These are phyloP conservation scores for Lobophora halterata DNA, from an alignment of 2,888 invertebrate species.

Conservation along the genomic window DNA sequence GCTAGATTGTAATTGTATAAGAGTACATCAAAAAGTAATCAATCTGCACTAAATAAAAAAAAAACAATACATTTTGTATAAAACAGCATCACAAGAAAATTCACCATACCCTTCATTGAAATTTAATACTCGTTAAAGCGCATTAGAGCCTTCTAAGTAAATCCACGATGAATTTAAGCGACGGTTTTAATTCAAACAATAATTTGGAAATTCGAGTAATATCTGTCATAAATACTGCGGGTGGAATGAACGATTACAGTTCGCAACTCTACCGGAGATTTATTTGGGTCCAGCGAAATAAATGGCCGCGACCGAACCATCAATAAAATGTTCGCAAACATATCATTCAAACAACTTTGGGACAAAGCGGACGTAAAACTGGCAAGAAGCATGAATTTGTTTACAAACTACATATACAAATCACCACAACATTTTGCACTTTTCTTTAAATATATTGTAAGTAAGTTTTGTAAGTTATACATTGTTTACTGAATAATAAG, in stretches of 20 bases:
- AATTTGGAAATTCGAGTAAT: slow-evolving; percentile 27
- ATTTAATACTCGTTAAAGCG: slow-evolving; percentile 9
- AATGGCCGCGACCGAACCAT: slow-evolving; percentile 56
- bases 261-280: slow-evolving; percentile 51
- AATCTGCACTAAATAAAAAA: no score
- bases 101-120: slow-evolving; percentile 9
- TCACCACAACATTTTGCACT: no score
- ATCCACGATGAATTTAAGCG: neutral
- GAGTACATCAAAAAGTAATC: no score
- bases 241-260: slow-evolving; percentile 58
- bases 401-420: slow-evolving; percentile 13
- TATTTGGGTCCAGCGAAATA: slow-evolving; percentile 59
- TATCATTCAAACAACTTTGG: slow-evolving; percentile 49
- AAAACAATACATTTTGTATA: no score
- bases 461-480: no score
- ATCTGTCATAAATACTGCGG: slow-evolving; percentile 26
- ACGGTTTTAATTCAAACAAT: slow-evolving; percentile 20
- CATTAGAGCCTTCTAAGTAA: slow-evolving; percentile 8
- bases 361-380: slow-evolving; percentile 33
- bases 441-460: no score
- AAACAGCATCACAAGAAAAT: no score
- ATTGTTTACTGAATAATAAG: no score
- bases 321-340: slow-evolving; percentile 60
- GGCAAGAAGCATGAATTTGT: slow-evolving; percentile 23
- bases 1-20: no score